phyloP scores from a whole-genome alignment of 2,797 vertebrate genomes.

The Urocyon cinereoargenteus region DNA sequence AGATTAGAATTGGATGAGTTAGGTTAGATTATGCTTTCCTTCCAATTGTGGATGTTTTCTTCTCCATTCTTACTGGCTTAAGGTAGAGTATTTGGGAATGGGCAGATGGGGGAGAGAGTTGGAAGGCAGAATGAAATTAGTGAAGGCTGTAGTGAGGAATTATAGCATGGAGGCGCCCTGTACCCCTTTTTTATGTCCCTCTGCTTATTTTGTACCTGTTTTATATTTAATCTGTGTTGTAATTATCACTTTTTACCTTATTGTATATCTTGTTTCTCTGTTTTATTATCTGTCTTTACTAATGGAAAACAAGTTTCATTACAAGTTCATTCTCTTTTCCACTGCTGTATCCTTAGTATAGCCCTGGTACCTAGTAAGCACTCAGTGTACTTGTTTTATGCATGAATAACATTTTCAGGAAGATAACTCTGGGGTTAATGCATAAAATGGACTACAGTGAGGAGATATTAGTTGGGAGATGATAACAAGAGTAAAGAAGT shows the following conservation, averaged over 20 bases:
- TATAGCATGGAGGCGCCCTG: neutral
- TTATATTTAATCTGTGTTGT: neutral
- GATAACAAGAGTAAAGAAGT: neutral
- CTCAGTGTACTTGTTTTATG: conserved; percentile 38
- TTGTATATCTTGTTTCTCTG: conserved; percentile 9
- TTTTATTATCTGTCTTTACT: conserved; percentile 20
- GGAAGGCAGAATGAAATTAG: neutral
- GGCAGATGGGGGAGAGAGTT: neutral
- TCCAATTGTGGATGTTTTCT: neutral
- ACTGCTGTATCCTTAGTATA: neutral
- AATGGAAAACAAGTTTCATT: conserved; percentile 5
- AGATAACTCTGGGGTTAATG: neutral
- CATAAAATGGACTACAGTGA: conserved; percentile 10
- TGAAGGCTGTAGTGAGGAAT: neutral
- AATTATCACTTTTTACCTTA: neutral
- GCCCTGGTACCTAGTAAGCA: neutral
- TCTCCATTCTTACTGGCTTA: neutral
- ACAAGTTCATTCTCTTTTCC: neutral
- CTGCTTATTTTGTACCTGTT: neutral
- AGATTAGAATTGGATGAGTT: neutral
- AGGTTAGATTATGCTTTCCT: neutral
- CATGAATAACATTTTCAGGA: conserved; percentile 41
- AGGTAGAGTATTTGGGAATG: neutral
- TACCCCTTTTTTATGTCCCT: neutral
- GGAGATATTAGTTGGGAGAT: conserved; percentile 1